Evolutionary conservation across 1,140 invertebrate species (phyloP).

Genomic region (Rhagoletis zephyria): DNA sequence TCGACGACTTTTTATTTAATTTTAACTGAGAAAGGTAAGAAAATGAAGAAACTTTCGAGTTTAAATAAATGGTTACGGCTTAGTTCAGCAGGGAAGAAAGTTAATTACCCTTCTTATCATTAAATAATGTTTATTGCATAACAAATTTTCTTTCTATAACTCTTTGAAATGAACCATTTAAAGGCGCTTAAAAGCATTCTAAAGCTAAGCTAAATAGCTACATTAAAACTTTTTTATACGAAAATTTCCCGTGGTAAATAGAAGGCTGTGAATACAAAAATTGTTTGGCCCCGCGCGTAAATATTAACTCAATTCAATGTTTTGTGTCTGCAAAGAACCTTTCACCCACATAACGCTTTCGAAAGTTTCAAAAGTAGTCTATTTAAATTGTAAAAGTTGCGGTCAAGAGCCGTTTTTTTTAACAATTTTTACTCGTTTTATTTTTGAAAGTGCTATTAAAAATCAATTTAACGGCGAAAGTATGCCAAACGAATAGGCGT

Average conservation of each 20-base stretch:
- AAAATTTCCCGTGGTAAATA: not conserved
- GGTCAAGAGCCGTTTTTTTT: not conserved
- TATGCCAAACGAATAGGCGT: not conserved
- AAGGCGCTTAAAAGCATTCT: no score
- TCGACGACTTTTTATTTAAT: no score
- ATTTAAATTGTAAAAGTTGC: constrained; percentile 25
- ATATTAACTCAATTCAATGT: not conserved
- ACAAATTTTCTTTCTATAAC: no score
- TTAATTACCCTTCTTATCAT: no score
- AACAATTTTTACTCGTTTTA: not conserved
- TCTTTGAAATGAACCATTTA: no score
- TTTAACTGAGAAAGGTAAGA: no score
- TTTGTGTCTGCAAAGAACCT: not conserved
- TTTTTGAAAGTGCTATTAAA: constrained; percentile 7
- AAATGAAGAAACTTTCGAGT: no score
- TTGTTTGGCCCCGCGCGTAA: not conserved
- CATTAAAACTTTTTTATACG: not conserved
- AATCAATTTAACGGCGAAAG: not conserved
- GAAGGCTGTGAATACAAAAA: not conserved
- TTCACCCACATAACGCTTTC: not conserved
- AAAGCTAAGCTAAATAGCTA: not conserved
- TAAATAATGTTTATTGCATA: no score
- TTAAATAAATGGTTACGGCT: no score
- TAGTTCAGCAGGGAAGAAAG: no score
- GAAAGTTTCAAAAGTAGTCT: not conserved